These are phyloP conservation scores for Meloe dianella DNA, from an alignment of 2,888 invertebrate species.

Conservation along the genomic window DNA sequence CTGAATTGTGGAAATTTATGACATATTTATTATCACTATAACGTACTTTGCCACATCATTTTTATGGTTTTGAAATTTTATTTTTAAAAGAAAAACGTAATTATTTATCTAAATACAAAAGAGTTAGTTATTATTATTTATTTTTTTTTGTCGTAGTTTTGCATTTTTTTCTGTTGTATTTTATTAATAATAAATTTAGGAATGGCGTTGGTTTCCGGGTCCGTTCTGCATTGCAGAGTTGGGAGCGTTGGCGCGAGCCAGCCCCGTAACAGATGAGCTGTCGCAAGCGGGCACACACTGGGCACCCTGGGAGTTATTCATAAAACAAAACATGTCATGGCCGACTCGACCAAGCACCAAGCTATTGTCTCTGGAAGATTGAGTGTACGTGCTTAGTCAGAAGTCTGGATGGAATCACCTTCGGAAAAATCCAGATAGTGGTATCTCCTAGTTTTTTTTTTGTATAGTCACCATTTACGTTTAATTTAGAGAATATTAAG, in stretches of 20 bases:
- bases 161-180: not conserved
- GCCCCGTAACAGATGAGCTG: constrained; percentile 45
- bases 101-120: not conserved
- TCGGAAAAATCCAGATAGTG: constrained; percentile 31
- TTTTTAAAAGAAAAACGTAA: not conserved
- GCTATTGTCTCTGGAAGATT: constrained; percentile 36
- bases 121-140: no score
- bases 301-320: constrained; percentile 45
- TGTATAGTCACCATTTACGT: constrained; percentile 2
- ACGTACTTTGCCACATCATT: not conserved
- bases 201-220: not conserved
- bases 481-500: not conserved
- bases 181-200: constrained; percentile 6
- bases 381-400: constrained; percentile 37
- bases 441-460: constrained; percentile 8
- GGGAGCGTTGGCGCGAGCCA: constrained; percentile 35
- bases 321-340: constrained; percentile 46
- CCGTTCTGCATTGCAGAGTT: constrained; percentile 38
- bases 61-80: not conserved
- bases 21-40: not conserved
- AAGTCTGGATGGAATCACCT: constrained; percentile 33
- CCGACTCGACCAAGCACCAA: constrained; percentile 32
- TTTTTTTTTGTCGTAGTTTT: not conserved
- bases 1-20: not conserved
- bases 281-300: constrained; percentile 39